Evolutionary conservation across 2,113 vertebrate species (phyloP).

Genomic region (Pollimyrus isidori): DNA sequence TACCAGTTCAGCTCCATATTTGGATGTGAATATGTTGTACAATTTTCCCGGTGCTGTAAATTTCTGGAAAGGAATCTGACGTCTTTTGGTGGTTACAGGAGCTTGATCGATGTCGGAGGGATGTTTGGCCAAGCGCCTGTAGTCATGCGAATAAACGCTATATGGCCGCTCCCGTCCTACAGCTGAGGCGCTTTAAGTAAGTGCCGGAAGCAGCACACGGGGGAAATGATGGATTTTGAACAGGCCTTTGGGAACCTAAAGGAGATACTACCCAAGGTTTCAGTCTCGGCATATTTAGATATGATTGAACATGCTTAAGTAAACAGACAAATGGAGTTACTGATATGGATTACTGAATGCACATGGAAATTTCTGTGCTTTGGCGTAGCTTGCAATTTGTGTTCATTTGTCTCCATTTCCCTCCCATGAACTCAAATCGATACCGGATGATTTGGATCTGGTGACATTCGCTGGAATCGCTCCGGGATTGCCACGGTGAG

Average conservation of each 20-base stretch:
- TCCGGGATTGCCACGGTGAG: slow-evolving; percentile 1
- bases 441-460: neutral
- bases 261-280: neutral
- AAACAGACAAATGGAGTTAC: neutral
- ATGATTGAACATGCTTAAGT: neutral
- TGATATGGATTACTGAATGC: neutral
- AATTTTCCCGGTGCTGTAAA: neutral
- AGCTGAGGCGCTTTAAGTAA: neutral
- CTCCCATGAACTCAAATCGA: neutral
- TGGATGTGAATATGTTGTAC: neutral
- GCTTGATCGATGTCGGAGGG: neutral
- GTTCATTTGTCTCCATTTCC: neutral
- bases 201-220: neutral
- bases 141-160: neutral
- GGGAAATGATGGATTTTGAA: neutral
- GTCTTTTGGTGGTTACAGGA: neutral
- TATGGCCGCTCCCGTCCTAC: neutral
- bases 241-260: neutral
- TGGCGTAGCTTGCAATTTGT: neutral
- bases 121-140: neutral
- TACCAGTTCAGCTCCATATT: neutral
- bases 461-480: neutral
- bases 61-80: neutral
- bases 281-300: neutral
- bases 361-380: neutral